These are phyloP conservation scores for Tipula vernalis DNA, from an alignment of 2,888 invertebrate species.

Conservation along the genomic window DNA sequence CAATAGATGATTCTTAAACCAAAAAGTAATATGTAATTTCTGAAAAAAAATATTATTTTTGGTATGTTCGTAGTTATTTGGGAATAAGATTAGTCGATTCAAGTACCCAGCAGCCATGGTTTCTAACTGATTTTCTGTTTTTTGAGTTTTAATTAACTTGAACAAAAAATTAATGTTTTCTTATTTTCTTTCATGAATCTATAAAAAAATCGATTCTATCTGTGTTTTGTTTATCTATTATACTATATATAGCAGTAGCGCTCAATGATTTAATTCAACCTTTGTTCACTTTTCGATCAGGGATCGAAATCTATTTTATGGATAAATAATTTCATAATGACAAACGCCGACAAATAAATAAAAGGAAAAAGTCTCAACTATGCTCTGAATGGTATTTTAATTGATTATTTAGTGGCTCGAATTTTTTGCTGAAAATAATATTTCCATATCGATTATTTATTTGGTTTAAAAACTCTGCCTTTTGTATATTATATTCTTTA, in stretches of 20 bases:
- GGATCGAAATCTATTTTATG: neutral
- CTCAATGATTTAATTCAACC: neutral
- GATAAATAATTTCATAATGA: neutral
- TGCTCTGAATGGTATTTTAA: neutral
- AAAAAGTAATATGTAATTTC: too few species aligned
- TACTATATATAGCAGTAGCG: neutral
- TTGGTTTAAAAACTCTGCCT: neutral
- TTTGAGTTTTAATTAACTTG: neutral
- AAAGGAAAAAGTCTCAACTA: too few species aligned
- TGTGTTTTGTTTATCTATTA: neutral
- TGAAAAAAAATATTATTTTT: too few species aligned
- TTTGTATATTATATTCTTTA: neutral
- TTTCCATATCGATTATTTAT: neutral
- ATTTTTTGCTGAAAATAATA: neutral
- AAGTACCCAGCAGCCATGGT: too few species aligned
- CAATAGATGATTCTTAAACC: too few species aligned
- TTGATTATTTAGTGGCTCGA: neutral
- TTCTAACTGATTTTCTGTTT: neutral
- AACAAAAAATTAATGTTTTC: neutral
- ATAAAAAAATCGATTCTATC: neutral
- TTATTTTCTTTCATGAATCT: neutral
- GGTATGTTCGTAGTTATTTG: too few species aligned
- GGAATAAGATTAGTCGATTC: too few species aligned
- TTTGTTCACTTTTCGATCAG: neutral
- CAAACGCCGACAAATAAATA: too few species aligned